These are phyloP conservation scores for Rhadinocentrus ornatus DNA, from an alignment of 2,797 vertebrate species.

Conservation along the genomic window DNA sequence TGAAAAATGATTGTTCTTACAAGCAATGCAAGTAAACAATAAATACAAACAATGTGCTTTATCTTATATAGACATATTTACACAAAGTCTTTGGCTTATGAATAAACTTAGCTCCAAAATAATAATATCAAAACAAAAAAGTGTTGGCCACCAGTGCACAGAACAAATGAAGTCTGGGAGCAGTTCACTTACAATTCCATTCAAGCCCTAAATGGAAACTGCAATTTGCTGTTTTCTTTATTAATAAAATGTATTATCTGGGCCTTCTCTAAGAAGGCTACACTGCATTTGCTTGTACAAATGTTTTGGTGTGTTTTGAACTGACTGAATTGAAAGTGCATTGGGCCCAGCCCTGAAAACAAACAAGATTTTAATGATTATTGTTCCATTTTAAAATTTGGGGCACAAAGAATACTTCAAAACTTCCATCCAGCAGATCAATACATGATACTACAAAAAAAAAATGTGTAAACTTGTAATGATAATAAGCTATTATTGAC, in stretches of 20 bases:
- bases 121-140: constrained; percentile 73
- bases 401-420: constrained; percentile 42
- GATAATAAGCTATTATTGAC: background rate
- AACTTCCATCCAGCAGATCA: constrained; percentile 54
- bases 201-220: constrained; percentile 56
- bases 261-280: constrained; percentile 16
- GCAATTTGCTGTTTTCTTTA: background rate
- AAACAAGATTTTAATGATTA: constrained; percentile 78
- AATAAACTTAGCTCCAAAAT: constrained; percentile 88
- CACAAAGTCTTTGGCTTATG: constrained; percentile 99
- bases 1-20: constrained; percentile 92
- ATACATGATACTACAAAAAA: constrained; percentile 40
- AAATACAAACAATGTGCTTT: constrained; percentile 99
- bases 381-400: constrained; percentile 56
- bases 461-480: constrained; percentile 18
- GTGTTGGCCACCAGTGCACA: constrained; percentile 93
- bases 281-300: background rate
- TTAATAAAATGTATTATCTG: constrained; percentile 2
- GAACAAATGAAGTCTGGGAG: constrained; percentile 83
- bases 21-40: constrained; percentile 98
- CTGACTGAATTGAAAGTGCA: constrained; percentile 71
- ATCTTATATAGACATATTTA: constrained; percentile 99
- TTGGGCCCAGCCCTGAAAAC: constrained; percentile 77
- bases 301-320: constrained; percentile 31
- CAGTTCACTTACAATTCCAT: constrained; percentile 66